Evolutionary conservation across 2,888 invertebrate genomes (phyloP), one percentile per base, ranked within the genome.

Genomic region (Eubasilissa splendida): DNA sequence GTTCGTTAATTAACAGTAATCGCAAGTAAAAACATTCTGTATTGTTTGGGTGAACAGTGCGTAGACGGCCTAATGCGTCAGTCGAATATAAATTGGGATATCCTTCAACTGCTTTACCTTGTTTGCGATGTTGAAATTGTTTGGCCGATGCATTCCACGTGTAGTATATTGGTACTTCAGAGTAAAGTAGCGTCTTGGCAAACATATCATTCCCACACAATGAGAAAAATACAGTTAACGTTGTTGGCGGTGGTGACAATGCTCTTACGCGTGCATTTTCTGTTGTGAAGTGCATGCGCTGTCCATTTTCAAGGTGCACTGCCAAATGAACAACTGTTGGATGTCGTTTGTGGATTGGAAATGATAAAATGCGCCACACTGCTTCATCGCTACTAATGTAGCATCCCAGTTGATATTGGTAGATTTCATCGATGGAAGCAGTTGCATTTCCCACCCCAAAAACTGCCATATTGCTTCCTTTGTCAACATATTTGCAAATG

Each of bases 1-100:
- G 85, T 9, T 87, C 85, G 80, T 85, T 84, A 12, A 84, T 80
- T 76, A 86, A 79, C 71, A 87, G 71, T 80, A 87, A 80, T 8
- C 86, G 84, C 76, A 87, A 84, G 85, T 85, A 86, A 81, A 84
- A 86, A 76, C 86, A 86, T 83, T 86, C 85, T 58, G 63, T 59
- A 50, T 86, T 83, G 14, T 77, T 86, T 59, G 85, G 85, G 85
- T 86, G 42, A 3, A 42, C 42, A 4, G 42, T 42, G 42, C 4
- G 4, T 3, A 42, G 3, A 14, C 85, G 84, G 54, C 85, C 86
- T 22, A 86, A 60, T n/a, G 86, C 7, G 3, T 65, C 31, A 4
- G 2, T 11, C 7, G 31, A 22, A 65, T 22, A 31, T 65, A n/a
- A n/a, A n/a, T n/a, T n/a, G n/a, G n/a, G n/a, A n/a, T n/a, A n/a